A percentile compares a stretch with the other conserved stretches of the same genome.
These are phyloP conservation scores for Gopherus flavomarginatus DNA, from an alignment of 2,113 vertebrate species.

Conservation along the genomic window DNA sequence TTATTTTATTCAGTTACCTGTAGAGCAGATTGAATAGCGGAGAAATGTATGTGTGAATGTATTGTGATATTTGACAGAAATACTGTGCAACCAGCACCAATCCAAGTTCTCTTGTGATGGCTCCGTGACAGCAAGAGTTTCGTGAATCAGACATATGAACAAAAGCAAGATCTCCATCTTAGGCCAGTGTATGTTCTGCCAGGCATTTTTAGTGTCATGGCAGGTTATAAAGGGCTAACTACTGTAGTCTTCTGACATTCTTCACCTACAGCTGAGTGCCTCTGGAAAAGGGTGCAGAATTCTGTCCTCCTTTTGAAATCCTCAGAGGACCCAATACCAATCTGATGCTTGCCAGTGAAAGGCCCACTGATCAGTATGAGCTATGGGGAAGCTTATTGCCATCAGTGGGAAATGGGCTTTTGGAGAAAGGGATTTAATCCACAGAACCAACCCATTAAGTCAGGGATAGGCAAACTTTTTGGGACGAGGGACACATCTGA, in stretches of 20 bases:
- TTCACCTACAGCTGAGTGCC: fast-evolving
- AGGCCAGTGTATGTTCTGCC: not conserved
- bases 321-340: fast-evolving
- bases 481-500: no score
- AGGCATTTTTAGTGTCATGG: fast-evolving
- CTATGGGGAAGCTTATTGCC: not conserved
- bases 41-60: conserved; percentile 27
- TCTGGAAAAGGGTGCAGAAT: no score
- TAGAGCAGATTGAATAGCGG: conserved; percentile 27
- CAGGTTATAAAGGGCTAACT: not conserved
- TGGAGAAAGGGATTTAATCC: not conserved
- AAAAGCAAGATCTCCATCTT: not conserved
- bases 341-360: not conserved
- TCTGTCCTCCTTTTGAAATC: not conserved
- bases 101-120: not conserved
- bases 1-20: conserved; percentile 48
- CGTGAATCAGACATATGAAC: not conserved
- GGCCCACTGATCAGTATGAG: fast-evolving
- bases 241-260: not conserved
- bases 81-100: not conserved
- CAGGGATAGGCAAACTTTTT: no score
- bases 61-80: not conserved
- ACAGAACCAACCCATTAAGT: not conserved
- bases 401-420: not conserved
- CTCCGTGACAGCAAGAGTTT: not conserved